Conservation (phyloP, 2,888 invertebrate genomes). For the Cryptocheilus praepositus region DNA sequence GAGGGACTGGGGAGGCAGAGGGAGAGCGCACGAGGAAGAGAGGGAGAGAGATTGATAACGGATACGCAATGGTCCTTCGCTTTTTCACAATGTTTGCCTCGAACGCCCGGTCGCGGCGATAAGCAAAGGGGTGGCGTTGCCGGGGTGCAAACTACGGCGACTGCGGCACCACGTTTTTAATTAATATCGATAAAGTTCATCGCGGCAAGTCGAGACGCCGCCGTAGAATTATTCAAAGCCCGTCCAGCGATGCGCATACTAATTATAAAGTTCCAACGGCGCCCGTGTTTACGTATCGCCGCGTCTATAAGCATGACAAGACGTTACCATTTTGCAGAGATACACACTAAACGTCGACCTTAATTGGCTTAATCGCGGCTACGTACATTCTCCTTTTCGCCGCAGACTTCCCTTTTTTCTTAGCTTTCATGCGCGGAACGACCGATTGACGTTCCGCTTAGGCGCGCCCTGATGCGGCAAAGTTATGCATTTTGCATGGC, state of each 20-base stretch:
- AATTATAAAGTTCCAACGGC: conserved; percentile 54
- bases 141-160: conserved; percentile 55
- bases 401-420: not conserved
- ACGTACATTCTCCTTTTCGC: not conserved
- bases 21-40: conserved; percentile 17
- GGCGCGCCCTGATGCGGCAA: too few species aligned
- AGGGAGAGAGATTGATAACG: conserved; percentile 70
- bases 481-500: too few species aligned
- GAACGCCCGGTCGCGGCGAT: conserved; percentile 66
- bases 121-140: conserved; percentile 55
- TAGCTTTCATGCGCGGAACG: too few species aligned
- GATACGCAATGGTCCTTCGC: conserved; percentile 70
- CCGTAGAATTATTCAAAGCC: conserved; percentile 57
- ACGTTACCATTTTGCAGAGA: conserved; percentile 14
- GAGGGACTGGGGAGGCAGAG: conserved; percentile 26
- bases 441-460: too few species aligned
- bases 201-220: conserved; percentile 49
- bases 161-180: conserved; percentile 67
- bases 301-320: conserved; percentile 34
- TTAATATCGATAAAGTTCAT: conserved; percentile 63
- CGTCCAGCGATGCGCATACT: conserved; percentile 56
- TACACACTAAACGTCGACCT: conserved; percentile 7
- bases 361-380: conserved; percentile 9
- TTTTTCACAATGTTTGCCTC: conserved; percentile 72
- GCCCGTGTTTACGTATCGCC: conserved; percentile 53